These are phyloP conservation scores for Triplophysa dalaica DNA, from an alignment of 2,113 vertebrate genomes.

Conservation along the genomic window DNA sequence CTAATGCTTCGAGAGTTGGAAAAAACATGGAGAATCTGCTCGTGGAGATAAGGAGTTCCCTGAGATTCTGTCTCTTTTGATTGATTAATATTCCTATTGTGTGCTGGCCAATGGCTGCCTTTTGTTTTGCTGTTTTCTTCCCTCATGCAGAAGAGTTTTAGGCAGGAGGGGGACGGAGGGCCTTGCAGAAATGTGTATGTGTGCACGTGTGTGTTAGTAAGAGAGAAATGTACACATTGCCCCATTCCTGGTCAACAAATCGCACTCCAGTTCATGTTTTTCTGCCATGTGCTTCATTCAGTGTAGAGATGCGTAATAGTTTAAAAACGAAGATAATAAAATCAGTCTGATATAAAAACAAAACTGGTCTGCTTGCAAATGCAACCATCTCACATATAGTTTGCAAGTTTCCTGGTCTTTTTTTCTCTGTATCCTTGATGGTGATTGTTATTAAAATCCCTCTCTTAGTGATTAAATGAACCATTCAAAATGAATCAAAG, in stretches of 20 bases:
- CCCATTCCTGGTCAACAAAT: slow-evolving; percentile 24
- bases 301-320: slow-evolving; percentile 7
- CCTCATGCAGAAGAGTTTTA: slow-evolving; percentile 7
- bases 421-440: slow-evolving; percentile 32
- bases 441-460: slow-evolving; percentile 27
- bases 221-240: background rate
- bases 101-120: slow-evolving; percentile 48
- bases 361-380: slow-evolving; percentile 21
- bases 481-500: slow-evolving; percentile 46
- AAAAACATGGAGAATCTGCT: slow-evolving; percentile 11
- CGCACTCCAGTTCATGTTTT: slow-evolving; percentile 31
- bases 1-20: slow-evolving; percentile 30
- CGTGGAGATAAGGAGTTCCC: slow-evolving; percentile 34
- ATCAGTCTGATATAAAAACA: slow-evolving; percentile 1
- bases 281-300: slow-evolving; percentile 12
- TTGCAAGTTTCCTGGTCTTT: slow-evolving; percentile 26
- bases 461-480: slow-evolving; percentile 20
- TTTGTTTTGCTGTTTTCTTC: slow-evolving; percentile 7
- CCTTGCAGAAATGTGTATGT: slow-evolving; percentile 12
- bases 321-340: background rate
- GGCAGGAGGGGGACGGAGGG: slow-evolving; percentile 13
- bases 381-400: background rate
- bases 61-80: slow-evolving; percentile 38
- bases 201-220: slow-evolving; percentile 1
- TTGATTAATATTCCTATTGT: slow-evolving; percentile 16